Conservation (phyloP, 2,797 vertebrate genomes). For the Anas georgica region DNA sequence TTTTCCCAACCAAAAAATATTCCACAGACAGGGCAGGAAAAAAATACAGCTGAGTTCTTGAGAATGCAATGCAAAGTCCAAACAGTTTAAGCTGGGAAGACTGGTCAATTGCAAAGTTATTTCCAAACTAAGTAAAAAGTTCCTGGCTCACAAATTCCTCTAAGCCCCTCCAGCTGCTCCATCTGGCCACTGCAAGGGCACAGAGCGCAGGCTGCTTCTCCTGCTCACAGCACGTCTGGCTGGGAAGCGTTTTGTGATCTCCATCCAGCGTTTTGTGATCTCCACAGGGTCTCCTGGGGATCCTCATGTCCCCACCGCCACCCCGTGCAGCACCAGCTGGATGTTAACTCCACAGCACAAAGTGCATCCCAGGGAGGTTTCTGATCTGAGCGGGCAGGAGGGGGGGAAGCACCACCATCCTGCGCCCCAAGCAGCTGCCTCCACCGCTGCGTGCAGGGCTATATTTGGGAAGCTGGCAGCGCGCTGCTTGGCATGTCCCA, state of each 20-base stretch:
- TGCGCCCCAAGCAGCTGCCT: not conserved
- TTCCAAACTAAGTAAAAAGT: constrained; percentile 42
- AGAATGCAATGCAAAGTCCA: constrained; percentile 9
- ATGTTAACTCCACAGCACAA: not conserved
- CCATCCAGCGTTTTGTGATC: not conserved
- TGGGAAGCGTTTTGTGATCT: not conserved
- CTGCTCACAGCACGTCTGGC: accelerated
- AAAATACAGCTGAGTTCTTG: not conserved
- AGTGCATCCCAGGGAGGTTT: not conserved
- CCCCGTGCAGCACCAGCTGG: accelerated
- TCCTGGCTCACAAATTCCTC: not conserved
- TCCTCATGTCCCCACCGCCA: accelerated
- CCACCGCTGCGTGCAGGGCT: not conserved
- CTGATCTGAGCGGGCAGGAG: accelerated
- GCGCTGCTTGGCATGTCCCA: not conserved
- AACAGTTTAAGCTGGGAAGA: constrained; percentile 20
- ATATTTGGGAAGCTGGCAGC: constrained; percentile 54
- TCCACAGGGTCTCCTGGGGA: accelerated
- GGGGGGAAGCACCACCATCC: not conserved
- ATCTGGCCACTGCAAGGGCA: not conserved
- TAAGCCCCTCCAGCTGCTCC: not conserved
- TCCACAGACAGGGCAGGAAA: not conserved
- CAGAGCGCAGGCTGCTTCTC: not conserved
- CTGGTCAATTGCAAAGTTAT: constrained; percentile 17
- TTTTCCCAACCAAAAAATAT: not conserved